These are phyloP conservation scores for Stylophora pistillata DNA, from an alignment of 64 coral and sea anemone species.

Conservation along the genomic window DNA sequence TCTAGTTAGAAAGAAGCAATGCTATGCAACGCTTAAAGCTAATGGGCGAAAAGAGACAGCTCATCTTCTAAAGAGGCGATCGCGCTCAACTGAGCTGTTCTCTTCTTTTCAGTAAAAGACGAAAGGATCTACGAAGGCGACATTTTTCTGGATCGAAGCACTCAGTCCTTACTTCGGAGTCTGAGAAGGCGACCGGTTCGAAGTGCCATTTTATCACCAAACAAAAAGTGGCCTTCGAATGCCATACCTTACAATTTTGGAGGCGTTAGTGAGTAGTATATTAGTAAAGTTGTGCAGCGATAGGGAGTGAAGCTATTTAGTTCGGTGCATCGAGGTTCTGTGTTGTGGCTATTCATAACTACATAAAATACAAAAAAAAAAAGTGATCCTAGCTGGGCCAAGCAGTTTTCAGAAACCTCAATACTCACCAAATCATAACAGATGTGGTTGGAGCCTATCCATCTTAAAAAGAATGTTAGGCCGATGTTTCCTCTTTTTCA, in stretches of 20 bases:
- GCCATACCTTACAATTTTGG: conserved; percentile 27
- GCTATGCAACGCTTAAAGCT: too few relatives aligned
- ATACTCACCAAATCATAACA: too few relatives aligned
- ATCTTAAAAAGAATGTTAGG: too few relatives aligned
- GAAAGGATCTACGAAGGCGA: conserved; percentile 28
- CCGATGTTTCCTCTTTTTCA: too few relatives aligned
- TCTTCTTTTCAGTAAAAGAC: conserved; percentile 14
- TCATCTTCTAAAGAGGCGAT: neutral
- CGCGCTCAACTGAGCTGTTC: neutral
- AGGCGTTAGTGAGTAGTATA: conserved; percentile 1
- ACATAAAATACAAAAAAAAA: too few relatives aligned
- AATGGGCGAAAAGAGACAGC: too few relatives aligned
- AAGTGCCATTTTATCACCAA: conserved; percentile 12
- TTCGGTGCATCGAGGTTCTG: neutral
- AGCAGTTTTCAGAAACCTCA: too few relatives aligned
- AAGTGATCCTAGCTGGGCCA: too few relatives aligned
- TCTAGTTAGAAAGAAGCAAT: too few relatives aligned
- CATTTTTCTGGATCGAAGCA: conserved; percentile 26
- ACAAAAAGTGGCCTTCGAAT: neutral
- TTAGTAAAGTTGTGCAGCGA: neutral
- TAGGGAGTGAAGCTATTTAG: neutral
- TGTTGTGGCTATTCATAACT: too few relatives aligned
- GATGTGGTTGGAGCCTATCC: too few relatives aligned
- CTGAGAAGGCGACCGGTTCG: neutral
- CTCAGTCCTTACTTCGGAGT: neutral